Conservation (phyloP, 2,113 vertebrate species). For the Pangasianodon hypophthalmus region DNA sequence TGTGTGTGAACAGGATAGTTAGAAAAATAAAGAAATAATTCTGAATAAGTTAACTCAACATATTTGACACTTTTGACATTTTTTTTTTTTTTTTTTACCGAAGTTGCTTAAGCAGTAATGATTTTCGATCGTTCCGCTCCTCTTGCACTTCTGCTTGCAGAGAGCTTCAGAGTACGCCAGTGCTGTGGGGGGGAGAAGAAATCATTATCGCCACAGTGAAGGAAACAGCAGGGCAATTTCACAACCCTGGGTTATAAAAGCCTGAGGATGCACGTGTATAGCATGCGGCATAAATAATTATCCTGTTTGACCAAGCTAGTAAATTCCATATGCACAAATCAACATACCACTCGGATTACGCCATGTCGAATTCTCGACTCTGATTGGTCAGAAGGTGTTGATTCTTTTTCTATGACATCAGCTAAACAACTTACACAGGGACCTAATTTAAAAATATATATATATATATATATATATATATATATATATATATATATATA, state of each 20-base stretch:
- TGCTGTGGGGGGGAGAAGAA: slow-evolving; percentile 61
- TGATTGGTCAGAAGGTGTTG: background rate
- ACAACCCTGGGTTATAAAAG: slow-evolving; percentile 2
- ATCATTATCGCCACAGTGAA: background rate
- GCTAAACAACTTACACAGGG: too few species aligned
- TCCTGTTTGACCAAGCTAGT: slow-evolving; percentile 13
- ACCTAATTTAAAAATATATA: too few species aligned
- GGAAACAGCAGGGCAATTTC: slow-evolving; percentile 9
- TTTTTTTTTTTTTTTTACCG: slow-evolving; percentile 67
- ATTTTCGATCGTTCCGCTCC: slow-evolving; percentile 78
- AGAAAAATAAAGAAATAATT: background rate
- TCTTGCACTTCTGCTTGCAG: slow-evolving; percentile 83
- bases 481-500: too few species aligned
- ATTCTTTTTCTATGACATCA: background rate
- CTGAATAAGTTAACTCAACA: too few species aligned
- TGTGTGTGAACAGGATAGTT: background rate
- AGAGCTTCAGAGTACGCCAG: slow-evolving; percentile 76
- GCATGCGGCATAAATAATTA: background rate
- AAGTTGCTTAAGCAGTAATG: slow-evolving; percentile 85
- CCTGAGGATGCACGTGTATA: background rate
- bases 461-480: too few species aligned
- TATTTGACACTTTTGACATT: background rate
- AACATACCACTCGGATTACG: background rate
- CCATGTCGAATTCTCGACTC: background rate
- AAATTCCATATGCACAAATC: slow-evolving; percentile 25